Percentiles rank a stretch among this genome's conserved stretches.
phyloP scores from a whole-genome alignment of 30 jellyfish, hydroid and myxozoan species.

The Pseudorhiza aurosa region DNA sequence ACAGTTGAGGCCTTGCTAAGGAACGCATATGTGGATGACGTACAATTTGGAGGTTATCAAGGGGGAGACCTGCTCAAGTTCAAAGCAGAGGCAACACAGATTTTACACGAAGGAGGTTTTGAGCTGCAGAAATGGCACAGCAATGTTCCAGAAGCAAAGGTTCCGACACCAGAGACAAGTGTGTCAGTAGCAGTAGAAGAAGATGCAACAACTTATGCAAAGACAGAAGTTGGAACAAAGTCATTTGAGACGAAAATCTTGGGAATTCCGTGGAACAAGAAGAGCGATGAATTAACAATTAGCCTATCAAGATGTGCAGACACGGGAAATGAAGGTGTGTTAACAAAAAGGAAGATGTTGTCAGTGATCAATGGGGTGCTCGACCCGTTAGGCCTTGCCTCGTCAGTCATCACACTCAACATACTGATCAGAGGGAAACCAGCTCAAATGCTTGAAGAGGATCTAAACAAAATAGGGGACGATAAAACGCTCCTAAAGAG shows the following conservation, averaged over 20 bases:
- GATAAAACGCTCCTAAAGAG: slow-evolving; percentile 12
- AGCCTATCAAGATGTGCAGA: slow-evolving; percentile 31
- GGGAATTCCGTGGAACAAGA: slow-evolving; percentile 58
- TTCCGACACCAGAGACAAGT: slow-evolving; percentile 1
- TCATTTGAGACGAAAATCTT: slow-evolving; percentile 22
- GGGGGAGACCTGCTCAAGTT: slow-evolving; percentile 35
- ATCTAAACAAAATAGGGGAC: slow-evolving; percentile 11
- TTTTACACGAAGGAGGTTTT: slow-evolving; percentile 59
- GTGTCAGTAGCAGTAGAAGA: slow-evolving; percentile 18
- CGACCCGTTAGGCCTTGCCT: slow-evolving; percentile 29
- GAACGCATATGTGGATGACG: slow-evolving; percentile 70
- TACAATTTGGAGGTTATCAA: slow-evolving; percentile 41
- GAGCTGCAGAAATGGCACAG: slow-evolving; percentile 70
- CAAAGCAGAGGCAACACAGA: slow-evolving; percentile 62
- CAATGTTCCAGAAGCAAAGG: slow-evolving; percentile 30
- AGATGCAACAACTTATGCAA: slow-evolving; percentile 36
- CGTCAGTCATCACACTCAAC: slow-evolving; percentile 47
- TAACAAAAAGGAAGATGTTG: slow-evolving; percentile 50
- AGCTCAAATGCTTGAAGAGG: slow-evolving; percentile 49
- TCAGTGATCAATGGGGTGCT: slow-evolving; percentile 29
- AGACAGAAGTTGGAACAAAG: slow-evolving; percentile 20
- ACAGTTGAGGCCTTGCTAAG: slow-evolving; percentile 56
- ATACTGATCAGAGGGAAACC: slow-evolving; percentile 49
- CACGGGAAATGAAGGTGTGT: slow-evolving; percentile 31
- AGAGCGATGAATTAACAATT: slow-evolving; percentile 31